Percentiles rank a stretch among this genome's conserved stretches.
phyloP scores from a whole-genome alignment of 2,797 vertebrate genomes.

The Darevskia nairensis region DNA sequence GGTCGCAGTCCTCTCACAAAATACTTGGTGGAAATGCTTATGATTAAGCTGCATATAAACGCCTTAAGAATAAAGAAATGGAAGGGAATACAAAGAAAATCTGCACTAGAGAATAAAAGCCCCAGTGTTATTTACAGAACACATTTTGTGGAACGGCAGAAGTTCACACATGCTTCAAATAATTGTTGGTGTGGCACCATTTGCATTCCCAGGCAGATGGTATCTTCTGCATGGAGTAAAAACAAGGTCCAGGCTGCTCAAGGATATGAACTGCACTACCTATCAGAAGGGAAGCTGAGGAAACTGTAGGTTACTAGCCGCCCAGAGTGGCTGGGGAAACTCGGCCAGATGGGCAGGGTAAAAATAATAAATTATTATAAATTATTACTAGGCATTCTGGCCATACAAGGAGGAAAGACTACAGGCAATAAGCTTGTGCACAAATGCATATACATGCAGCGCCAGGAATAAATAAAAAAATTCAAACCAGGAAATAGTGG shows the following conservation, averaged over 20 bases:
- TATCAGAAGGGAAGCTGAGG: neutral
- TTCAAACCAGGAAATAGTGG: too few relatives aligned
- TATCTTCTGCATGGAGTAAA: neutral
- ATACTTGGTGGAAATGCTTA: neutral
- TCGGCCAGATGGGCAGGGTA: too few relatives aligned
- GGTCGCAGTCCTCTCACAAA: neutral
- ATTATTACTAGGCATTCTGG: neutral
- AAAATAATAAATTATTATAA: too few relatives aligned
- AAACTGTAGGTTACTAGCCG: neutral
- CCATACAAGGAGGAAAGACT: neutral
- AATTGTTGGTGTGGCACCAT: neutral
- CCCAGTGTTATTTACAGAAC: neutral
- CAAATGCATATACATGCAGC: too few relatives aligned
- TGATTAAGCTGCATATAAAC: too few relatives aligned
- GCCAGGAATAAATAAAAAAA: too few relatives aligned
- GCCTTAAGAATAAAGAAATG: too few relatives aligned
- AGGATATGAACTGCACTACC: neutral
- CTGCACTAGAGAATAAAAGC: neutral
- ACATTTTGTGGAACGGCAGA: neutral
- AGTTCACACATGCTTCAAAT: neutral
- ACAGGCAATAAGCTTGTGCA: too few relatives aligned
- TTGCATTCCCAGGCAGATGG: neutral
- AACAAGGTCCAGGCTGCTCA: neutral
- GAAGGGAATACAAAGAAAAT: neutral
- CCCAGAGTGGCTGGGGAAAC: too few relatives aligned